Evolutionary conservation across 2,113 vertebrate species (phyloP).

Genomic region (Pedetes capensis): DNA sequence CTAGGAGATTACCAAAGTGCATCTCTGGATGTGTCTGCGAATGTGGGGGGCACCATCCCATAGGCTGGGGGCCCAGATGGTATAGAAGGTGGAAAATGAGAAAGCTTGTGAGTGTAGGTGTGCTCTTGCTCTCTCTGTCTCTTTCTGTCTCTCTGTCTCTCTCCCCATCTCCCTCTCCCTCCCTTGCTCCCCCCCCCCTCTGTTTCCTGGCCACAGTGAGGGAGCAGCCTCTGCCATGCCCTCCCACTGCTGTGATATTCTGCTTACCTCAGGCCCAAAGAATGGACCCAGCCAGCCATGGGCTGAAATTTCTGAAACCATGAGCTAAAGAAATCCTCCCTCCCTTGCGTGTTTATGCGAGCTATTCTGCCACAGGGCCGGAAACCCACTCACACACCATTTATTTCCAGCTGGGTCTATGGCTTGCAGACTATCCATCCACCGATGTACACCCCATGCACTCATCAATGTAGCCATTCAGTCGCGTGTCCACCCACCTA

Average conservation of each 20-base stretch:
- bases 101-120: neutral
- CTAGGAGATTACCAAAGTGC: no score
- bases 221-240: neutral
- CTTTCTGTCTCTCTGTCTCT: no score
- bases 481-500: no score
- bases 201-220: no score
- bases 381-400: neutral
- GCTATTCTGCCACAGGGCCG: no score
- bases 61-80: no score
- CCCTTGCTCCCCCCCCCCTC: no score
- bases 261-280: neutral
- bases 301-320: neutral
- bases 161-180: no score
- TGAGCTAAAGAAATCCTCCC: neutral
- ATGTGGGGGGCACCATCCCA: neutral
- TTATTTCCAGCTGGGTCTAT: neutral
- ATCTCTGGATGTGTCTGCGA: no score
- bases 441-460: neutral
- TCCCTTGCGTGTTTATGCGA: neutral
- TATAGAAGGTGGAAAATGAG: neutral
- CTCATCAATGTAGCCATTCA: no score
- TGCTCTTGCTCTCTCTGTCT: neutral
- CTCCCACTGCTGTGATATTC: neutral
- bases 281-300: neutral
- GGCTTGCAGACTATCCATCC: neutral